A percentile compares a stretch with the other conserved stretches of the same genome.
phyloP scores from a whole-genome alignment of 2,113 vertebrate species.

The Gambusia holbrooki region DNA sequence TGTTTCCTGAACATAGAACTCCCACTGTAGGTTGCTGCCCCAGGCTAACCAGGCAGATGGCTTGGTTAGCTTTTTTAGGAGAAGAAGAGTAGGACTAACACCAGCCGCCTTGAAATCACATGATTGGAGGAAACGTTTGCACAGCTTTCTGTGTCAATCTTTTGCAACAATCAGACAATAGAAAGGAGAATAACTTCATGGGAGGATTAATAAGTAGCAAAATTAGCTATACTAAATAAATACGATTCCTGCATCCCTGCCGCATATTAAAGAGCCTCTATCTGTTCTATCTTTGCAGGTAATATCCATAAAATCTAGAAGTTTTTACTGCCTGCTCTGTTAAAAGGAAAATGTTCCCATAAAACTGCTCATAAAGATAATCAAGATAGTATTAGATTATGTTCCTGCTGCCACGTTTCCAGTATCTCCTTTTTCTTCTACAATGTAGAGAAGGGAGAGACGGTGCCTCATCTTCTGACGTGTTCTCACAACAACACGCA shows the following conservation, averaged over 20 bases:
- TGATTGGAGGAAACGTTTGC: too few relatives aligned
- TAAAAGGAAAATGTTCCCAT: constrained; percentile 23
- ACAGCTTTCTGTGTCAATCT: neutral
- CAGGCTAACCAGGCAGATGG: too few relatives aligned
- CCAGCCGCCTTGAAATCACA: too few relatives aligned
- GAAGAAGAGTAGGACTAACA: too few relatives aligned
- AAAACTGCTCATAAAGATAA: neutral
- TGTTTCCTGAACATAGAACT: too few relatives aligned
- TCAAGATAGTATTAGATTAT: neutral
- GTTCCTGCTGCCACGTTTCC: neutral
- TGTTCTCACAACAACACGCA: neutral
- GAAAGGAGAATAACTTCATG: neutral
- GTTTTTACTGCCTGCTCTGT: constrained; percentile 38
- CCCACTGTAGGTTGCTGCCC: neutral
- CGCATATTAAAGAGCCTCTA: constrained; percentile 29
- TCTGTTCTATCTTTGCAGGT: constrained; percentile 34
- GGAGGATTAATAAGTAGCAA: neutral
- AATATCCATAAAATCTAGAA: constrained; percentile 30
- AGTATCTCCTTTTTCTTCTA: constrained; percentile 3
- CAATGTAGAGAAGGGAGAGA: neutral
- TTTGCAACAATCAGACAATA: neutral
- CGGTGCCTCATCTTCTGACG: neutral
- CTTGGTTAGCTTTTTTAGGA: too few relatives aligned
- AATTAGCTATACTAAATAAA: neutral
- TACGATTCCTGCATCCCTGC: neutral